Evolutionary conservation across 2,888 invertebrate genomes (phyloP), one percentile per base, ranked within the genome.

Genomic region (Gonocerus acuteangulatus): DNA sequence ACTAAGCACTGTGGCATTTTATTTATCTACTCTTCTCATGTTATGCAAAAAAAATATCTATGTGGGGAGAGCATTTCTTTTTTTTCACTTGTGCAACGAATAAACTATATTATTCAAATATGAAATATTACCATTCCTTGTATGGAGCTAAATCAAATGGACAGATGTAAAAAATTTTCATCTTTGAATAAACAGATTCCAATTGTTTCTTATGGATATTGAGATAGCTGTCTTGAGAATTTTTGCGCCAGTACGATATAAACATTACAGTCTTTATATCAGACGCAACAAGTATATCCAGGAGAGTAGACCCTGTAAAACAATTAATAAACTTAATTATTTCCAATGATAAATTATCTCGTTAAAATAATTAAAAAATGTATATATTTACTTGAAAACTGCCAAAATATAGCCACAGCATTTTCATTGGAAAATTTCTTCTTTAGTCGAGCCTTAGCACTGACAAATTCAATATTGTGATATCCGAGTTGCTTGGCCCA

Each of bases 131-230:
- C 54, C 44, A 21, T n/a, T 54, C 44, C 22, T 34, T 54, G 21
- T 54, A 54, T 15, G 54, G 54, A 23, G 54, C 44, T 2, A 44
- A 36, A 54, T 54, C 54, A 4, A 54, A 13, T 2, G 54, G 54
- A 15, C 39, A 54, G 15, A 54, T 21, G 39, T 39, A 39, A 9
- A 22, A 44, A 23, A 54, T 44, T n/a, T 39, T 54, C 44, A 54
- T 16, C 22, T 42, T 39, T 21, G 34, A 36, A 15, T 22, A 54
- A 54, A 44, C 42, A 9, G 39, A 18, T 18, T 54, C 54, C n/a
- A 54, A 42, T 15, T 44, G 39, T 18, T 54, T 54, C 39, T 23
- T 22, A 7, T 54, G 54, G 18, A 36, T 21, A n/a, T 54, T 54
- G n/a, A 54, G 21, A 44, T 44, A 21, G 13, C 21, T 16, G 13